Evolutionary conservation across 2,888 invertebrate genomes (phyloP).

Genomic region (Epistrophella euchroma): DNA sequence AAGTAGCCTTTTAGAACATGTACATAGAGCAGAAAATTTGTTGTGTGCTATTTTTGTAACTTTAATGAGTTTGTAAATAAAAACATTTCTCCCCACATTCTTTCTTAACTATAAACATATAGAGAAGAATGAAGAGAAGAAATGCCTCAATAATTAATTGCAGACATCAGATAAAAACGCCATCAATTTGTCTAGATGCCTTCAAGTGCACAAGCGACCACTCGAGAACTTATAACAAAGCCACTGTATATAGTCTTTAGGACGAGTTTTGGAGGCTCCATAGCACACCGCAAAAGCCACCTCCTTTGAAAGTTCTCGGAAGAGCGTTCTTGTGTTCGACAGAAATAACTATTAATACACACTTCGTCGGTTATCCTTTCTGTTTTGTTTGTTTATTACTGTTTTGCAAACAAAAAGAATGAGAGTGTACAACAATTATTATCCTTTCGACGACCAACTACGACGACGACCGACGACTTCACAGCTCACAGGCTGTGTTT

Average conservation of each 20-base stretch:
- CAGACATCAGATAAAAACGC: slow-evolving; percentile 82
- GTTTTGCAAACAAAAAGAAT: slow-evolving; percentile 66
- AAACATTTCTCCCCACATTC: slow-evolving; percentile 7
- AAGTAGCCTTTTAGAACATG: slow-evolving; percentile 41
- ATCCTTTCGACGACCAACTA: slow-evolving; percentile 43
- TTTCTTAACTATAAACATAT: not conserved
- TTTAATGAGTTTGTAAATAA: slow-evolving; percentile 56
- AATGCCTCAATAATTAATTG: slow-evolving; percentile 83
- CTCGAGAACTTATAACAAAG: slow-evolving; percentile 56
- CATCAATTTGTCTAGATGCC: slow-evolving; percentile 76
- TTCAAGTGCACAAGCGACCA: slow-evolving; percentile 74
- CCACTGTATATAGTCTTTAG: slow-evolving; percentile 39
- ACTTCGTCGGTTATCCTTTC: slow-evolving; percentile 75
- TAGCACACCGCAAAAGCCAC: slow-evolving; percentile 15
- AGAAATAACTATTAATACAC: slow-evolving; percentile 74
- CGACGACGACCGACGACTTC: not conserved
- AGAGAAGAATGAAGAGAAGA: slow-evolving; percentile 5
- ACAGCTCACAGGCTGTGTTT: slow-evolving; percentile 33
- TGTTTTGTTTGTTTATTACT: slow-evolving; percentile 74
- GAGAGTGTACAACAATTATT: slow-evolving; percentile 65
- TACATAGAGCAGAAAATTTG: not conserved
- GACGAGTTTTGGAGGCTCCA: slow-evolving; percentile 19
- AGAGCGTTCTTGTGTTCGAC: slow-evolving; percentile 60
- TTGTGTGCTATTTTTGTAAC: slow-evolving; percentile 43
- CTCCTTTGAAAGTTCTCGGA: not conserved